Conservation (phyloP, 2,888 invertebrate species). For the Slavum lentiscoides region DNA sequence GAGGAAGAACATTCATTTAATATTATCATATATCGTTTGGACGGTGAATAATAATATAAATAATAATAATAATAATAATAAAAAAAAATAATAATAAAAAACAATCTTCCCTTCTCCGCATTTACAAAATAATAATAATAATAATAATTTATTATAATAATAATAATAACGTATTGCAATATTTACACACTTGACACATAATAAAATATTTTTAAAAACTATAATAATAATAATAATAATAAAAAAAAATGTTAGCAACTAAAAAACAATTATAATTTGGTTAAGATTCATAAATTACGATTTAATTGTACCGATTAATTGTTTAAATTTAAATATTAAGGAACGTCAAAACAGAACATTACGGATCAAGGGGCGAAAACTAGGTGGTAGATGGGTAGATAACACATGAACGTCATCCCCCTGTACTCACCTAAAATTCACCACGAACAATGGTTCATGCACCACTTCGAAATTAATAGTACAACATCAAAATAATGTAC, state of each 20-base stretch:
- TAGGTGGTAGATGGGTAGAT: not conserved
- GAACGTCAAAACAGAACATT: constrained; percentile 51
- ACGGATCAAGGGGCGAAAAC: constrained; percentile 28
- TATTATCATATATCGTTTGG: constrained; percentile 16
- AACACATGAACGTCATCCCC: not conserved
- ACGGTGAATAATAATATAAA: constrained; percentile 35
- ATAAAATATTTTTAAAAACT: not conserved
- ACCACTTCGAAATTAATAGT: not conserved
- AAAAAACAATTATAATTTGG: constrained; percentile 33
- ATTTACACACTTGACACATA: not conserved
- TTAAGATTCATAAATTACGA: constrained; percentile 25
- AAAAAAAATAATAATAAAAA: not conserved
- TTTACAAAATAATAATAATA: constrained; percentile 20
- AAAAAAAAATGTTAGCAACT: constrained; percentile 44
- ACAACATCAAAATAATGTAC: not conserved
- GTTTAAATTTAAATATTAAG: constrained; percentile 40
- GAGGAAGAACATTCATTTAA: constrained; percentile 10
- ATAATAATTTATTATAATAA: too few relatives aligned
- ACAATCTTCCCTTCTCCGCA: constrained; percentile 24
- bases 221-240: too few relatives aligned
- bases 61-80: too few relatives aligned
- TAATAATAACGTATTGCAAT: constrained; percentile 26
- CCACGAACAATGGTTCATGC: not conserved
- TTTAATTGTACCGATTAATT: constrained; percentile 21
- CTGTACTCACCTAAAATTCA: not conserved